Base-by-base conservation (phyloP, 2,888 invertebrate species). In the Cyaniris semiargus region DNA sequence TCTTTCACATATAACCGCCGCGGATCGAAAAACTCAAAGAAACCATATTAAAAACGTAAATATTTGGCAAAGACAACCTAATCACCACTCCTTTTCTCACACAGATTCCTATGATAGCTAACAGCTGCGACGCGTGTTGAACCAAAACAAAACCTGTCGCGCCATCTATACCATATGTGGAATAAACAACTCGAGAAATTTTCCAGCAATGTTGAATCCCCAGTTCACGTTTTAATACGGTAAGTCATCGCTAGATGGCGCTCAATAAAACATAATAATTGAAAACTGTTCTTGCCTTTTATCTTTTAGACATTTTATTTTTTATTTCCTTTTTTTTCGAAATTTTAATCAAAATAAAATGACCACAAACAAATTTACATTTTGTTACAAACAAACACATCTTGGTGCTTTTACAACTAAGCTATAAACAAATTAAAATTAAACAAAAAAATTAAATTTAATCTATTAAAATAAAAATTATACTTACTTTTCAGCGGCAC, bases 21-120 rank as follows among this genome's bases (percentile, higher is more conserved):
- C 87, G 87, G 82, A 83, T 79, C 83, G 83, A 82, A 85, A 86
- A 84, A 84, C 83, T 86, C 83, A 85, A 88, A 83, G 84, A 84
- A 89, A 90, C 90, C 88, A 92, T 92, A 87, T 88, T 90, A 90
- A 92, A 93, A 90, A 87, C 90, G 84, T 88, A 86, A 85, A 88
- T 89, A 91, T 91, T 90, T 86, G 85, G 85, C 87, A 88, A 92
- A 92, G 88, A 90, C 93, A 88, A 85, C 87, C 88, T 92, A 93
- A 91, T 93, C 93, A 94, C 94, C 94, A 94, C 93, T 94, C 94
- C 94, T 94, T 94, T 93, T 92, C 93, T 91, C 92, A 92, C 91
- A 90, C 91, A 89, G 87, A 89, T 89, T 91, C 92, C 90, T 92
- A 90, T 93, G 93, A 93, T 94, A 94, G 91, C 92, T 89, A 94